Conservation (phyloP, 2,888 invertebrate genomes). For the Leptogaster cylindrica region DNA sequence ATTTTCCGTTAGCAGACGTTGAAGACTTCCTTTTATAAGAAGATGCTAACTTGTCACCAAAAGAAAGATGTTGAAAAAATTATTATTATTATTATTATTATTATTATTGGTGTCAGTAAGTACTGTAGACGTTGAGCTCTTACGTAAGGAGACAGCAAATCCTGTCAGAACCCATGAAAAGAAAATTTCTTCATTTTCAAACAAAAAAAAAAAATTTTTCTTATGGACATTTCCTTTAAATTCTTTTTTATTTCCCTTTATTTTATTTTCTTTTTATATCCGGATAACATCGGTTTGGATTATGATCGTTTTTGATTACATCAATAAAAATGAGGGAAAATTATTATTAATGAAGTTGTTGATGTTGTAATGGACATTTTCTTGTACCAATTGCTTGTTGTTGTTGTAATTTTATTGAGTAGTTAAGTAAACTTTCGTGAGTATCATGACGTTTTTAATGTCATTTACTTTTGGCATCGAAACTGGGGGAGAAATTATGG, state of each 20-base stretch:
- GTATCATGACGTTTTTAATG: too few relatives aligned
- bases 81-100: too few relatives aligned
- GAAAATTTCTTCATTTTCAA: not conserved
- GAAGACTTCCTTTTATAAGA: not conserved
- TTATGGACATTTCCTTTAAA: constrained; percentile 26
- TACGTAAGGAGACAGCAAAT: not conserved
- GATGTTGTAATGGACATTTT: constrained; percentile 2
- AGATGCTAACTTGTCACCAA: too few relatives aligned
- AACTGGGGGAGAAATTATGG: too few relatives aligned
- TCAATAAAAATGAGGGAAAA: constrained; percentile 29
- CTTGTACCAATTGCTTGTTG: constrained; percentile 11
- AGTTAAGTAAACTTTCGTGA: too few relatives aligned
- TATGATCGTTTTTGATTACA: constrained; percentile 30
- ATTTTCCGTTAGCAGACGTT: constrained; percentile 19
- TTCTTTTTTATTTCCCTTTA: not conserved
- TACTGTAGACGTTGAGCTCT: too few relatives aligned
- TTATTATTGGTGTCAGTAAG: too few relatives aligned
- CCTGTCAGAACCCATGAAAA: not conserved
- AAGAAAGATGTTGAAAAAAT: too few relatives aligned
- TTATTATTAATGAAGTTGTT: constrained; percentile 31
- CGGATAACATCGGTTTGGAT: constrained; percentile 12
- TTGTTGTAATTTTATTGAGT: too few relatives aligned
- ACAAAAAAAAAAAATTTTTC: not conserved
- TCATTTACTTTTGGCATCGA: too few relatives aligned
- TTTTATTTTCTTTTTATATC: not conserved